Percentiles rank a stretch among this genome's conserved stretches.
Conservation (phyloP, 1,140 invertebrate genomes). For the Zophobas morio region DNA sequence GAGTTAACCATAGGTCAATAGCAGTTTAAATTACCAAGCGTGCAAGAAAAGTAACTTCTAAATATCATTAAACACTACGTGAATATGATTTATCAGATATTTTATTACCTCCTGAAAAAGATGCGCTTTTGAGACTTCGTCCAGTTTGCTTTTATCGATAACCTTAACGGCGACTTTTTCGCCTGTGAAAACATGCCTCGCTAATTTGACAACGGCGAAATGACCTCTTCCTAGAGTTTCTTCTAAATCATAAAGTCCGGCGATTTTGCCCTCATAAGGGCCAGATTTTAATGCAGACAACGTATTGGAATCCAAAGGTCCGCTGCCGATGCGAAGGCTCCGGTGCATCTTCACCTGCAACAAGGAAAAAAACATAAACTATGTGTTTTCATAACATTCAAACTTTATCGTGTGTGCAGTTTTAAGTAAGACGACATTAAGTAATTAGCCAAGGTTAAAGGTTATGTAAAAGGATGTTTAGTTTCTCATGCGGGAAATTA, state of each 20-base stretch:
- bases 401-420: no score
- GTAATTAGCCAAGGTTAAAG: no score
- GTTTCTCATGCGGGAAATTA: no score
- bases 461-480: no score
- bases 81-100: no score
- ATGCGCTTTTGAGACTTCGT: constrained; percentile 96
- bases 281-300: constrained; percentile 59
- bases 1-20: no score
- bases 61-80: no score
- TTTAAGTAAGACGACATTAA: no score
- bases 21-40: no score
- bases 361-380: no score
- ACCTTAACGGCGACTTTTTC: constrained; percentile 97
- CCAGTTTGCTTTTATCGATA: constrained; percentile 98
- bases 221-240: constrained; percentile 95
- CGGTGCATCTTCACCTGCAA: constrained; percentile 54
- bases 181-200: constrained; percentile 99
- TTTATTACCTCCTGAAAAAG: constrained; percentile 92
- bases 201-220: constrained; percentile 99
- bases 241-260: constrained; percentile 96
- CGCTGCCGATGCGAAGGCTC: constrained; percentile 49
- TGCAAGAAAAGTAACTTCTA: no score
- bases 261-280: constrained; percentile 91
- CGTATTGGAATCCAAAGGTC: constrained; percentile 46
- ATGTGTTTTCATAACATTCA: no score